Conservation (phyloP, 2,888 invertebrate genomes). For the Parnassius smintheus region DNA sequence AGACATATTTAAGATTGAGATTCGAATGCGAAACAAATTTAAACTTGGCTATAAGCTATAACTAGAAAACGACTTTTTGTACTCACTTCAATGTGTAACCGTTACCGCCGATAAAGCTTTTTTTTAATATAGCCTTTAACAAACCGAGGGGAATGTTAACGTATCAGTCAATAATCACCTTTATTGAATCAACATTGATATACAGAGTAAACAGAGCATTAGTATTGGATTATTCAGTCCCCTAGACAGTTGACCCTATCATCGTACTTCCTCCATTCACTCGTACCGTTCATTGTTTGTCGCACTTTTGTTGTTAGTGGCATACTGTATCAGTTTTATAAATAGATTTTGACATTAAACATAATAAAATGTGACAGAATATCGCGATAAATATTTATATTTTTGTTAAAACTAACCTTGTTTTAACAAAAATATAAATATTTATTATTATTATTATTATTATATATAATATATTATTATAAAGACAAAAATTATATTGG, state of each 20-base stretch:
- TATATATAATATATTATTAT: too few species aligned
- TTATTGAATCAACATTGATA: conserved; percentile 16
- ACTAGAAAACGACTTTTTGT: conserved; percentile 7
- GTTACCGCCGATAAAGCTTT: not conserved
- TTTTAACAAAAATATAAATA: too few species aligned
- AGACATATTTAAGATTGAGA: not conserved
- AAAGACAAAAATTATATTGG: too few species aligned
- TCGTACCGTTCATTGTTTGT: not conserved
- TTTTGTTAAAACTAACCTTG: too few species aligned
- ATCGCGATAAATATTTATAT: too few species aligned
- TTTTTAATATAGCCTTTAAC: not conserved
- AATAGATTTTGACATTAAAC: too few species aligned
- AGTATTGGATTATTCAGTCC: conserved; percentile 26
- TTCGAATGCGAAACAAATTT: not conserved
- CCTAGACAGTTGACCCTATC: conserved; percentile 14
- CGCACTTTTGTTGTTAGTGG: not conserved
- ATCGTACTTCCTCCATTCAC: conserved; percentile 9
- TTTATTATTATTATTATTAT: too few species aligned
- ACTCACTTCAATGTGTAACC: not conserved
- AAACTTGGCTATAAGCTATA: not conserved
- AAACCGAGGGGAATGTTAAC: conserved; percentile 17
- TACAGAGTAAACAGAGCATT: conserved; percentile 26
- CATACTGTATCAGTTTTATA: not conserved
- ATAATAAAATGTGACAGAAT: too few species aligned
- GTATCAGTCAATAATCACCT: conserved; percentile 14